These are phyloP conservation scores for Isaurus tuberculatus DNA, from an alignment of 92 coral and sea anemone genomes.

Conservation along the genomic window DNA sequence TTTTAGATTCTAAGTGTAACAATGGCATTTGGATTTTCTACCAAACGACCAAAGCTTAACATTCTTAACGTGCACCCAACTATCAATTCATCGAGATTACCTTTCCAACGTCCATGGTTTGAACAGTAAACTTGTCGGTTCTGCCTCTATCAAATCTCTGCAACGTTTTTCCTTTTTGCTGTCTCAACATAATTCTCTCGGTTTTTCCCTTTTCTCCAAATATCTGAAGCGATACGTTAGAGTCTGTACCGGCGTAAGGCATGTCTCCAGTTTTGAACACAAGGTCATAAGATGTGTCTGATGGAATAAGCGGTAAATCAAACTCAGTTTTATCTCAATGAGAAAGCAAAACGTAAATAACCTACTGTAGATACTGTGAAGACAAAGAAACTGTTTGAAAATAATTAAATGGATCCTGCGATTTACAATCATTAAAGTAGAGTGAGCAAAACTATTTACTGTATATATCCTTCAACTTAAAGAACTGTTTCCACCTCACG, in stretches of 20 bases:
- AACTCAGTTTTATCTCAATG: neutral
- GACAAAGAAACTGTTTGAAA: no score
- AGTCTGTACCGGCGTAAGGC: slow-evolving; percentile 96
- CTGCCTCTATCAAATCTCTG: slow-evolving; percentile 93
- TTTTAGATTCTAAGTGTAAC: no score
- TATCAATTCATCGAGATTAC: slow-evolving; percentile 38
- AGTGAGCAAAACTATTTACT: no score
- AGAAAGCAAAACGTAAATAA: neutral
- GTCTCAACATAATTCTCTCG: slow-evolving; percentile 93
- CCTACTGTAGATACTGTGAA: no score
- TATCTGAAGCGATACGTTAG: slow-evolving; percentile 91
- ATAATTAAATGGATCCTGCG: no score
- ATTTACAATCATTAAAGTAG: no score
- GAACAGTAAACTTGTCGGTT: slow-evolving; percentile 91
- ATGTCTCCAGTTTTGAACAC: slow-evolving; percentile 93
- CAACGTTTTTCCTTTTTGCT: slow-evolving; percentile 79
- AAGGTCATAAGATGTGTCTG: slow-evolving; percentile 86
- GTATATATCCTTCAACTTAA: no score
- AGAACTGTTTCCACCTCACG: no score
- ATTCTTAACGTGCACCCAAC: neutral
- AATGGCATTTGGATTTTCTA: no score
- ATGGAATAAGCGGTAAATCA: neutral
- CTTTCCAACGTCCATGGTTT: slow-evolving; percentile 96
- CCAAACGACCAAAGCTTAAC: no score
- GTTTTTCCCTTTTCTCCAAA: slow-evolving; percentile 93